Base-by-base conservation (phyloP, 1,140 invertebrate genomes). In the Drosophila kanapiae region DNA sequence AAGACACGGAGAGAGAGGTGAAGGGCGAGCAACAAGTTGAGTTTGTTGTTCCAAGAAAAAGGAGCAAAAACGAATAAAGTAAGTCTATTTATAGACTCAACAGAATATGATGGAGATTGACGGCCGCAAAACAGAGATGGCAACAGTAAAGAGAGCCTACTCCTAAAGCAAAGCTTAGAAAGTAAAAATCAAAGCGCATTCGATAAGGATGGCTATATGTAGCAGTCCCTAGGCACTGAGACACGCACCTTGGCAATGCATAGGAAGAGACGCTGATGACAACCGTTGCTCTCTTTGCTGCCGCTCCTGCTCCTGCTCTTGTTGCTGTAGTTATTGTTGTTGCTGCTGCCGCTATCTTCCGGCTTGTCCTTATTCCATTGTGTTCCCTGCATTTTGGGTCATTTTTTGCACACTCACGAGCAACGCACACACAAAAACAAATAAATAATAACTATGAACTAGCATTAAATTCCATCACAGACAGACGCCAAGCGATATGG, bases 231-330 rank as follows among this genome's bases (percentile, higher is more conserved):
- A 58, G 23, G 27, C 49, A 62, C 56, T 47, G 33, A 47, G 18
- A 57, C 38, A 75, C 71, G 75, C 75, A 86, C 83, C 83, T 86
- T 86, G 56, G 80, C 67, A 60, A 86, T 70, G 47, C 72, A 80
- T 29, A 86, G 37, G 29, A 88, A 88, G 37, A 88, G 35, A 33
- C 83, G 84, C 31, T 70, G 80, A 80, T 86, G 84, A 59, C 83
- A 86, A 38, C 80, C 81, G 58, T 54, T 80, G 18, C 51, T 57
- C 59, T 63, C 57, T 42, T 58, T 27, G 27, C 49, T 42, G 23
- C 31, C 33, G 27, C 49, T 42, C 23, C 31, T 29, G 37, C 48
- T 33, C 10, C 35, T 13, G 11, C 31, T 31, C 29, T 8, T 31
- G n/a, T 6, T 1, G 48, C 48, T 16, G n/a, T 33, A 11, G n/a